Base-by-base conservation (phyloP, 2,888 invertebrate genomes). In the Chaitophorus viminalis region DNA sequence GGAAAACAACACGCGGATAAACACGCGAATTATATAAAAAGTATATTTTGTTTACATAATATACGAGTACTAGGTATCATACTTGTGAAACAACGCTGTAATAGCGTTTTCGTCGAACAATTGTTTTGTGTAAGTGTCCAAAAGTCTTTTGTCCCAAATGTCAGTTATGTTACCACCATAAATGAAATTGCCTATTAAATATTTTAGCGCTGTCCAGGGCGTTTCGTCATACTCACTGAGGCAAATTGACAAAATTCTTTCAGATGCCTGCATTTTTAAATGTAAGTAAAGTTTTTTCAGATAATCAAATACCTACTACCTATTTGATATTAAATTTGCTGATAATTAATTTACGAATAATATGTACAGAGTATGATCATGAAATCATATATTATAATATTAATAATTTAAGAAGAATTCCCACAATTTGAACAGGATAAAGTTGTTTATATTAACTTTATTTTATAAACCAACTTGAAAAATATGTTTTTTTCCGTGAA, bases 181-280 rank as follows among this genome's bases (percentile, higher is more conserved):
- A 92, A 95, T 97, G 89, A 97, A 95, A 90, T 95, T 96, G 0
- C 97, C 96, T 91, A 97, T 96, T 89, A 97, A 92, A 91, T 96
- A 97, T 90, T 96, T 96, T 78, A 97, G 92, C 0, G 97, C 97
- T 90, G 96, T 96, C 96, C 97, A 97, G 0, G 97, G 97, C 0
- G 96, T 96, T 31, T 95, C 94, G 29, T 94, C 94, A 91, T 97
- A 97, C 90, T 97, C 96, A 90, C 96, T 96, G 39, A 84, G 75
- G 85, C 97, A 92, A 91, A 97, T 94, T 29, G 94, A 94, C n/a
- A 98, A 92, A 18, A 97, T 91, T 90, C 95, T 95, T 92, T 97
- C 96, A 0, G 97, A 96, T 0, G 31, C 75, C 83, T 84, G 8
- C 4, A 76, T 25, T 18, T 9, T 21, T 25, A 25, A 60, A 25